Conservation (phyloP, 2,797 vertebrate species). For the Pseudochromis fuscus region DNA sequence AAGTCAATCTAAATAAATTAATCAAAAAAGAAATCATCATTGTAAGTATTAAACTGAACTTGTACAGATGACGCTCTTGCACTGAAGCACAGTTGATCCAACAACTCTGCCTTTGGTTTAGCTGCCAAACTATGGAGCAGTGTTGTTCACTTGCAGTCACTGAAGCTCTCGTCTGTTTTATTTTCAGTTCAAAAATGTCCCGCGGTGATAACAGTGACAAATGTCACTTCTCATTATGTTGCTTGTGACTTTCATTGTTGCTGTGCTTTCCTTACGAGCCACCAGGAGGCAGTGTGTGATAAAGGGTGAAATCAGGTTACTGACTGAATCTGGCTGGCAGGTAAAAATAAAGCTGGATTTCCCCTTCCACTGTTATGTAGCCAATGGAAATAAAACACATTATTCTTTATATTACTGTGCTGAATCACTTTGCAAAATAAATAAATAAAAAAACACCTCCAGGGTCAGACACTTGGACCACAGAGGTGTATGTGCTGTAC, state of each 20-base stretch:
- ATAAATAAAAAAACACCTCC: no score
- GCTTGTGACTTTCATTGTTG: neutral
- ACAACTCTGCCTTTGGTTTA: constrained; percentile 13
- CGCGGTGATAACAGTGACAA: constrained; percentile 21
- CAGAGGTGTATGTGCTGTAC: neutral
- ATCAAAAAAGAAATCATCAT: neutral
- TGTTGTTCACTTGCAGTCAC: constrained; percentile 41
- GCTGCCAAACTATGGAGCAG: constrained; percentile 9
- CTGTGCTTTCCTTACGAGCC: constrained; percentile 44
- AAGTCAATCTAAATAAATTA: neutral
- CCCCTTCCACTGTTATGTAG: neutral
- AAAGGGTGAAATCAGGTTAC: constrained; percentile 35
- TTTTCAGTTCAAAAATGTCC: constrained; percentile 29
- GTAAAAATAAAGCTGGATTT: constrained; percentile 16
- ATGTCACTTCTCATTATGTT: constrained; percentile 41
- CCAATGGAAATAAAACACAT: neutral
- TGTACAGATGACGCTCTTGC: neutral
- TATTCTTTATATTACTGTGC: neutral
- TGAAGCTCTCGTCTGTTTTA: constrained; percentile 11
- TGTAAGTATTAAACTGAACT: no score
- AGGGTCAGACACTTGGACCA: neutral
- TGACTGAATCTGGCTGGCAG: constrained; percentile 4
- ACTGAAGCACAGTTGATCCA: constrained; percentile 8
- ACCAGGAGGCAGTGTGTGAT: constrained; percentile 80
- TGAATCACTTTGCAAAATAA: constrained; percentile 8